These are phyloP conservation scores for Parotia lawesii DNA, from an alignment of 2,113 vertebrate species.

Conservation along the genomic window DNA sequence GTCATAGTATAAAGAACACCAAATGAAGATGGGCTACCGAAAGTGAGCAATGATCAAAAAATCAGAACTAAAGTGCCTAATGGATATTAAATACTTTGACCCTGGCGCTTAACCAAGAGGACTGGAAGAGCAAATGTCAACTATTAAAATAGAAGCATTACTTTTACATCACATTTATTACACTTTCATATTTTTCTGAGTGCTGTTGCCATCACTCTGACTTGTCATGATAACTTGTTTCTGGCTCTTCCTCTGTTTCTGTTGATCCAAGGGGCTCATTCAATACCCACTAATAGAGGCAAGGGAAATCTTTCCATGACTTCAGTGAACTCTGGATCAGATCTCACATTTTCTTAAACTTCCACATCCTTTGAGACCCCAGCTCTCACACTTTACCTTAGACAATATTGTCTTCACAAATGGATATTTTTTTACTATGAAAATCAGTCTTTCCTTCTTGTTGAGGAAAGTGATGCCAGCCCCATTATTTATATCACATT, in stretches of 20 bases:
- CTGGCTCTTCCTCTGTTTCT: neutral
- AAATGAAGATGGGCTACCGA: neutral
- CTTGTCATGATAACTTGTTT: constrained; percentile 4
- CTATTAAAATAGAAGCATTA: neutral
- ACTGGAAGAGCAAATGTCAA: neutral
- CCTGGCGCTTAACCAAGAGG: neutral
- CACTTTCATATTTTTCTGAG: neutral
- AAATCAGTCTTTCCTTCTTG: constrained; percentile 30
- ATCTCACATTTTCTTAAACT: constrained; percentile 18
- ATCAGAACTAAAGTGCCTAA: neutral
- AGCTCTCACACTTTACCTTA: constrained; percentile 33
- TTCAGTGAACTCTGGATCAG: constrained; percentile 23
- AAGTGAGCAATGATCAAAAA: constrained; percentile 25
- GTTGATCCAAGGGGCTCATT: neutral
- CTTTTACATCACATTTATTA: neutral
- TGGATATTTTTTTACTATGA: neutral
- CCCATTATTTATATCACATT: constrained; percentile 24
- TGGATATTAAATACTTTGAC: neutral
- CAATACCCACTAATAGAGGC: neutral
- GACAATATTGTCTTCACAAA: constrained; percentile 33
- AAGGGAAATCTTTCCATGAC: constrained; percentile 11
- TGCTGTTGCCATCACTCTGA: neutral
- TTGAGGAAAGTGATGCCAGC: constrained; percentile 16
- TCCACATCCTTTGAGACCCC: constrained; percentile 29
- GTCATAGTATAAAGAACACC: neutral